Conservation (phyloP, 2,888 invertebrate species). For the Himalopsyche japonica region DNA sequence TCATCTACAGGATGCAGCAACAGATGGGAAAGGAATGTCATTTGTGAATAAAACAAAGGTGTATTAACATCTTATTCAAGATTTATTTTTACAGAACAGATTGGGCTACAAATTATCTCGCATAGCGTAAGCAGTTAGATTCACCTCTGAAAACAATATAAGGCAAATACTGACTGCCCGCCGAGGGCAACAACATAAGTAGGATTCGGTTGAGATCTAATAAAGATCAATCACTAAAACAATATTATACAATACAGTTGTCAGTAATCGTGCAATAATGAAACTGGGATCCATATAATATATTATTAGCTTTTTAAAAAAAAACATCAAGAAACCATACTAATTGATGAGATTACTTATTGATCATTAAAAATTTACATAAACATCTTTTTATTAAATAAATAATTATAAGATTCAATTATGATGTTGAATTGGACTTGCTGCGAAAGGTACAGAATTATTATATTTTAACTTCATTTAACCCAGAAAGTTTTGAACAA, state of each 20-base stretch:
- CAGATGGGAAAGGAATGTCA: background rate
- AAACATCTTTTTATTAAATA: too few species aligned
- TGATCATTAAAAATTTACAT: too few species aligned
- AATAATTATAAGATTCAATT: too few species aligned
- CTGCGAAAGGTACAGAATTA: too few species aligned
- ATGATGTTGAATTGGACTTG: too few species aligned
- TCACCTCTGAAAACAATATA: constrained; percentile 39
- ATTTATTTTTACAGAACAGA: constrained; percentile 42
- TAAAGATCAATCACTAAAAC: constrained; percentile 15
- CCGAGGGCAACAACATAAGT: constrained; percentile 33
- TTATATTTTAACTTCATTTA: too few species aligned
- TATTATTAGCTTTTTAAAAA: too few species aligned
- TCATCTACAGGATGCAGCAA: too few species aligned
- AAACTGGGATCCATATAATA: background rate
- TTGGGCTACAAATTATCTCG: constrained; percentile 41
- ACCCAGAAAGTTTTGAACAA: too few species aligned
- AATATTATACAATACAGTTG: constrained; percentile 6
- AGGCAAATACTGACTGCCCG: constrained; percentile 37
- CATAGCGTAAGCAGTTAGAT: constrained; percentile 38
- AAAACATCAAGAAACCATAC: too few species aligned
- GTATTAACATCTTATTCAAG: constrained; percentile 40
- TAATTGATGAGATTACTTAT: too few species aligned
- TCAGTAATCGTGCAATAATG: constrained; percentile 7
- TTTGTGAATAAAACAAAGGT: background rate
- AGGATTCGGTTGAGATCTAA: constrained; percentile 27